Evolutionary conservation across 37 sponge, comb jelly and placozoan species (phyloP), one percentile per base, ranked within the genome.

Genomic region (Theonella swinhoei): DNA sequence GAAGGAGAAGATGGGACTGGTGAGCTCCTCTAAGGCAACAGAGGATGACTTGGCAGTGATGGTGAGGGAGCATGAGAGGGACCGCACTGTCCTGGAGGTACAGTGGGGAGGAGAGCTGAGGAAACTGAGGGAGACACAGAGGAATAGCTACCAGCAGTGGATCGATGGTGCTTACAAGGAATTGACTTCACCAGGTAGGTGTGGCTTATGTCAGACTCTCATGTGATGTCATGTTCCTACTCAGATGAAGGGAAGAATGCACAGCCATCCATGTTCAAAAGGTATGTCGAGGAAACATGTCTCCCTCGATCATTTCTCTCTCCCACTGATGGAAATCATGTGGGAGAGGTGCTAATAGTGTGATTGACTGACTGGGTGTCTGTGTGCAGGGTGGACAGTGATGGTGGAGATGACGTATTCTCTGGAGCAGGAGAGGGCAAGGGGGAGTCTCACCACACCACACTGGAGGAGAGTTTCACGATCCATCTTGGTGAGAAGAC

Each of bases 381-480:
- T n/a, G n/a, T n/a, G n/a, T 25, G 41, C 39, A 73, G 43, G 9
- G 32, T 39, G 26, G 39, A 9, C 5, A 5, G 30, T 7, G 29
- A 20, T 28, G 66, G 19, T 4, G 66, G n/a, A 23, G 66, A 7
- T 65, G 66, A 26, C 24, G 54, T 47, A 14, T 47, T 47, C 54
- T 47, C 25, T 23, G 66, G n/a, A 5, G n/a, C 19, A n/a, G 66
- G 29, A 20, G 5, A 7, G 7, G 66, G 19, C 5, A n/a, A 42
- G 75, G 9, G 60, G 31, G 78, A 37, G 9, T 14, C 34, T 9
- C 22, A 11, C 11, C 1, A 28, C 28, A 39, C 88, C 42, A 65
- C 66, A 32, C 63, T 79, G 31, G 88, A 95, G 47, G 97, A 96
- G 64, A 96, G 97, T 82, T 96, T 94, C 82, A 96, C 97, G 25